These are phyloP conservation scores for Onthophagus taurus DNA, from an alignment of 1,140 invertebrate species.

Conservation along the genomic window DNA sequence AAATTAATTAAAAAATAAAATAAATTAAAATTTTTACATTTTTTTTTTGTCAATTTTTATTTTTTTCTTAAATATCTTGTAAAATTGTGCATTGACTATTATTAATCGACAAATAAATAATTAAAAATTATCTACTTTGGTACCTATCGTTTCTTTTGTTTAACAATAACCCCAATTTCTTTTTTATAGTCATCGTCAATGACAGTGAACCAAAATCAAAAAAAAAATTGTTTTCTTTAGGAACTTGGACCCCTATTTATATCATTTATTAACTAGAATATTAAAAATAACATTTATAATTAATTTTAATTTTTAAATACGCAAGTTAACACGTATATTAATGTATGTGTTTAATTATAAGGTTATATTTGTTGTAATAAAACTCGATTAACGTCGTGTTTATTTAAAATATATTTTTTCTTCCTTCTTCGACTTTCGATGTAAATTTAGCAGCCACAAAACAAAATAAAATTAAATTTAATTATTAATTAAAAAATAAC, in stretches of 20 bases:
- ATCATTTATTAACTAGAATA: too few species aligned
- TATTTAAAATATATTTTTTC: slow-evolving; percentile 31
- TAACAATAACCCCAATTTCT: slow-evolving; percentile 2
- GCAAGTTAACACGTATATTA: slow-evolving; percentile 6
- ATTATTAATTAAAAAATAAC: slow-evolving; percentile 8
- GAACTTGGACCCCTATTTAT: slow-evolving; percentile 29
- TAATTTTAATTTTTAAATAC: slow-evolving; percentile 9
- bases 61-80: too few species aligned
- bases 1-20: slow-evolving; percentile 27
- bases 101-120: slow-evolving; percentile 3
- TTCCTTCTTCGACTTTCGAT: not conserved
- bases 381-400: slow-evolving; percentile 25
- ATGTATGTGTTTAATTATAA: slow-evolving; percentile 15
- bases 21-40: slow-evolving; percentile 20
- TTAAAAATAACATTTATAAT: slow-evolving; percentile 19
- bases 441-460: slow-evolving; percentile 26
- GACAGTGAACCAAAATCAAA: slow-evolving; percentile 29
- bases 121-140: slow-evolving; percentile 28
- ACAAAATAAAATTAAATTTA: slow-evolving; percentile 19
- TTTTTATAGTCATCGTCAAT: slow-evolving; percentile 33
- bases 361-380: slow-evolving; percentile 19
- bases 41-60: too few species aligned
- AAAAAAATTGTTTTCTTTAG: slow-evolving; percentile 17
- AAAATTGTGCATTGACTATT: slow-evolving; percentile 2
- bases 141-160: slow-evolving; percentile 12